These are phyloP conservation scores for Seriola aureovittata DNA, from an alignment of 2,113 vertebrate genomes.

Conservation along the genomic window DNA sequence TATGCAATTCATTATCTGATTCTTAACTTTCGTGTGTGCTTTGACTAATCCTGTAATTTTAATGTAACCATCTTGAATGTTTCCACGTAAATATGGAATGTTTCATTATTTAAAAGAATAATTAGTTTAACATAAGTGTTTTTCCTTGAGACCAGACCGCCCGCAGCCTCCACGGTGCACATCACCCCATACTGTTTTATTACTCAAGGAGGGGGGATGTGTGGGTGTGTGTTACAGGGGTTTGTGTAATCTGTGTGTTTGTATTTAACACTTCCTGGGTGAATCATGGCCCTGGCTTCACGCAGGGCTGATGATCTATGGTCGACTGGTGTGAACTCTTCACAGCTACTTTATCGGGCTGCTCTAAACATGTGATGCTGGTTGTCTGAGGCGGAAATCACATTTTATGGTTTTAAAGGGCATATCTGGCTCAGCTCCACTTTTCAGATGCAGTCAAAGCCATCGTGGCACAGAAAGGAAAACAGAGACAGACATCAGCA, in stretches of 20 bases:
- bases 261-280: conserved; percentile 56
- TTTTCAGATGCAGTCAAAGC: not conserved
- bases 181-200: conserved; percentile 57
- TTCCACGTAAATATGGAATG: not conserved
- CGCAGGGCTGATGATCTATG: conserved; percentile 47
- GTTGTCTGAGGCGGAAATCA: not conserved
- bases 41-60: not conserved
- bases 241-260: conserved; percentile 55
- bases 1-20: not conserved
- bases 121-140: not conserved
- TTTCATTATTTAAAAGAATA: conserved; percentile 25
- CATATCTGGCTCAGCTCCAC: conserved; percentile 2
- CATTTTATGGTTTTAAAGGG: not conserved
- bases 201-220: not conserved
- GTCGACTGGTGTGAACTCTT: conserved; percentile 55
- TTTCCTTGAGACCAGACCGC: conserved; percentile 12
- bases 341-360: conserved; percentile 30
- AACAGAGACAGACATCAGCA: conserved; percentile 1
- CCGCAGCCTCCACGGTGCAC: conserved; percentile 6
- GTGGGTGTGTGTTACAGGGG: conserved; percentile 40
- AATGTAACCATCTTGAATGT: not conserved
- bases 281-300: conserved; percentile 49
- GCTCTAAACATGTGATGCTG: not conserved
- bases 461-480: not conserved
- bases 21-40: not conserved